Base-by-base conservation (phyloP, 2,888 invertebrate species). In the Phorcus lineatus region DNA sequence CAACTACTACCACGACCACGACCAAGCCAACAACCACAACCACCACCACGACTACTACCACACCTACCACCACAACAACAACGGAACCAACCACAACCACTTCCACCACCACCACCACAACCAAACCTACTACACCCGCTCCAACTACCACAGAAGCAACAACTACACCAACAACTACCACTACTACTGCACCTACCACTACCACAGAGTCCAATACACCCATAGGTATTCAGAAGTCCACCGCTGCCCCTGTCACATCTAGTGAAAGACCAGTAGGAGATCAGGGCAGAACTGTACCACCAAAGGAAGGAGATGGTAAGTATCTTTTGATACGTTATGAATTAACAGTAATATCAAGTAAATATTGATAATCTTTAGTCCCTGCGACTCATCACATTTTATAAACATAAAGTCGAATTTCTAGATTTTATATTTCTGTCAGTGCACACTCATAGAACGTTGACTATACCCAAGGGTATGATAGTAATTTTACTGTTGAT, bases 11-110 rank as follows among this genome's bases (percentile, higher is more conserved):
- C 1, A 62, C 62, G 9, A 24, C 62, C 1, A 62, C 28, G 13
- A 62, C 62, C 16, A 24, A 16, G 3, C 16, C 62, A 16, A 62
- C 62, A 24, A 22, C 62, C 2, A 62, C 62, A 4, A 62, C 62
- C 7, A 62, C 28, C 9, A 62, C 62, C 28, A 62, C 22, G 3
- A 11, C 62, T 28, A 62, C 62, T 28, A 62, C 62, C 2, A 62
- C 62, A 4, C 16, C 62, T 16, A 22, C 62, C 16, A 62, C 22
- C 11, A 22, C 62, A 2, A 16, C 62, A 24, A 19, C 62, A 24
- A 62, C 28, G 0, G 17, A 24, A 13, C 77, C 84, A 16, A 81
- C 83, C 17, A 80, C 80, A 2, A 77, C 40, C 16, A 22, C 81
- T 11, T 75, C 57, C 9, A 80, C 83, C 13, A 74, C 82, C 4